Evolutionary conservation across 2,113 vertebrate genomes (phyloP), one percentile per base, ranked within the genome.

Genomic region (Chlorodrepanis virens): DNA sequence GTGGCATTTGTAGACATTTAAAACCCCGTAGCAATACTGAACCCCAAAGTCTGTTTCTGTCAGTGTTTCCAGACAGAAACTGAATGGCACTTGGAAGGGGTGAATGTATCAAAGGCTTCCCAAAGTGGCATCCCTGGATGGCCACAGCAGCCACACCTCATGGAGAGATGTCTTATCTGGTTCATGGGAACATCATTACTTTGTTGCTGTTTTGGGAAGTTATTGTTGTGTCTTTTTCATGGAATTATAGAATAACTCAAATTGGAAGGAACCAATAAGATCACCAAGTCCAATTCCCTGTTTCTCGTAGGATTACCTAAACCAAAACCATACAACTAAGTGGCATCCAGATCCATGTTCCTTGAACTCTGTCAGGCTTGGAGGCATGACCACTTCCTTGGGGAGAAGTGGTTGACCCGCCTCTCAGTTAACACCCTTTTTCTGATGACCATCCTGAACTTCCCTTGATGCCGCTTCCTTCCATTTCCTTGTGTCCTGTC

Each of bases 401-500:
- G 28, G 28, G 10, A 86, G 9, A 20, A 57, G 37, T 37, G 61
- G 25, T 1, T 1, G 0, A n/a, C 4, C n/a, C 37, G 3, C 7
- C 19, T 40, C 44, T 37, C n/a, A 47, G 10, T 57, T 31, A 52
- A 29, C 17, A 83, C 23, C 23, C 14, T 91, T 52, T 65, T 61
- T 33, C 47, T 39, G 29, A 29, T 2, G 6, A 4, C 6, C 47
- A 39, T 0, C 16, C 23, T 76, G 47, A 77, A 54, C 25, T 56
- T 45, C 14, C 22, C 64, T 35, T 37, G 37, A 35, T 2, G 9
- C 50, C 69, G 15, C 28, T 52, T 83, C 29, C 25, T 49, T 79
- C 31, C 7, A 45, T 50, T 37, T 44, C 19, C 22, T 54, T 1
- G 0, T 37, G 13, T 52, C 25, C 37, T 52, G 0, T 13, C 1